Evolutionary conservation across 2,888 invertebrate species (phyloP), one percentile per base, ranked within the genome.

Genomic region (Rotaria magnacalcarata): DNA sequence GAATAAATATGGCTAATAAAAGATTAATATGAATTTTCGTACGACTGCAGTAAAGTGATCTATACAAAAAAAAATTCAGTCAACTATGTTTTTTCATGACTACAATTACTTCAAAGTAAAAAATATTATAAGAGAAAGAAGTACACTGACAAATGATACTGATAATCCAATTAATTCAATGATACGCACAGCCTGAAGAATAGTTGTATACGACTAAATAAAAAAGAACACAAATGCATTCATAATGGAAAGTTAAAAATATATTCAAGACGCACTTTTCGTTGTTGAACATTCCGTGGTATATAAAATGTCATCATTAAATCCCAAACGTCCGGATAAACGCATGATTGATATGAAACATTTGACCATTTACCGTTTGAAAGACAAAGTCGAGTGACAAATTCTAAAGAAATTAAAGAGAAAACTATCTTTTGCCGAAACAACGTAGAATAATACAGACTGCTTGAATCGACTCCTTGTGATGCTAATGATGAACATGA

Each of bases 1-100:
- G 91, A 85, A 92, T 90, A 47, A 94, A 93, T 93, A 96, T 95
- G 3, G 96, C 95, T 74, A 94, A 92, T 91, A 95, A 96, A 86
- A 95, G 92, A 90, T 95, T 95, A 91, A 94, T 94, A 91, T 95
- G 96, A 88, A 95, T 96, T 89, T 94, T 93, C 0, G 95, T 96
- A 85, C 96, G 93, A 89, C 94, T 94, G 90, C 96, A 96, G 87
- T 94, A 93, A 84, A 96, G 91, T 84, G 94, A 93, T 89, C 95
- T 95, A 91, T 34, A 89, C 89, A 85, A 85, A 74, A 50, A 67
- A 84, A 84, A 50, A 86, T n/a, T n/a, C 8, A 50, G 5, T 50
- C 14, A 50, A 50, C 14, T 50, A 8, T 8, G 8, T 95, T 92
- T 84, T 95, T 93, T 58, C 94, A 90, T 21, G 41, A 19, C 24